Conservation (phyloP, 2,888 invertebrate species). For the Altica lythri region DNA sequence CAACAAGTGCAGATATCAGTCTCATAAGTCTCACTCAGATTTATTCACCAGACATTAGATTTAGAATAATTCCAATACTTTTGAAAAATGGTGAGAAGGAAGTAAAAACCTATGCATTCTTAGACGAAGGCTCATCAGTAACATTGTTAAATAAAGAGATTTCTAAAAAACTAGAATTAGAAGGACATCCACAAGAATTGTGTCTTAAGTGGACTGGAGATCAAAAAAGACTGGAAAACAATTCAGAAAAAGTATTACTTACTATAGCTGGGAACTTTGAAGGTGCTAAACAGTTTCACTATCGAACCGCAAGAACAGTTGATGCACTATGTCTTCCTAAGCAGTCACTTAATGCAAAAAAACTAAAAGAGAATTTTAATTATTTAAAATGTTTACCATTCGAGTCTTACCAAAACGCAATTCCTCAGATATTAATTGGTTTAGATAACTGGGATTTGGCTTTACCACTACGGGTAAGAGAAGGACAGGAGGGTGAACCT, state of each 20-base stretch:
- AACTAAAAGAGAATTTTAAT: slow-evolving; percentile 3
- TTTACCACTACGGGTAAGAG: slow-evolving; percentile 17
- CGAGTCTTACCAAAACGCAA: slow-evolving; percentile 9
- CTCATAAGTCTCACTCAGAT: no score
- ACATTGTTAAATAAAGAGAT: slow-evolving; percentile 8
- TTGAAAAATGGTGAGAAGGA: slow-evolving; percentile 8
- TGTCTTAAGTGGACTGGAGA: slow-evolving; percentile 12
- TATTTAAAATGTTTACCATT: slow-evolving; percentile 9
- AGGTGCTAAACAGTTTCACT: slow-evolving; percentile 1
- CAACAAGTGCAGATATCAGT: no score
- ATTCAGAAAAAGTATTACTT: slow-evolving; percentile 5
- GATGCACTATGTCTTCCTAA: no score
- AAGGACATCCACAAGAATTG: slow-evolving; percentile 6
- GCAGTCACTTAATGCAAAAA: background rate
- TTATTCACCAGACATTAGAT: slow-evolving; percentile 5
- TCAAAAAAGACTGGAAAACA: slow-evolving; percentile 6
- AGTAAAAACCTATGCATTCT: slow-evolving; percentile 13
- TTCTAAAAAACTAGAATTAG: background rate
- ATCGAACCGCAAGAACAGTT: no score
- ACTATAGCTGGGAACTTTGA: slow-evolving; percentile 6
- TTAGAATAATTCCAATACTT: slow-evolving; percentile 15
- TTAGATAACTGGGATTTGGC: slow-evolving; percentile 20
- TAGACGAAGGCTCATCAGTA: slow-evolving; percentile 17
- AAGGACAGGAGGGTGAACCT: slow-evolving; percentile 24
- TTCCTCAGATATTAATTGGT: slow-evolving; percentile 16